A percentile compares a stretch with the other conserved stretches of the same genome.
These are phyloP conservation scores for Papilio gigon DNA, from an alignment of 2,888 invertebrate genomes.

Conservation along the genomic window DNA sequence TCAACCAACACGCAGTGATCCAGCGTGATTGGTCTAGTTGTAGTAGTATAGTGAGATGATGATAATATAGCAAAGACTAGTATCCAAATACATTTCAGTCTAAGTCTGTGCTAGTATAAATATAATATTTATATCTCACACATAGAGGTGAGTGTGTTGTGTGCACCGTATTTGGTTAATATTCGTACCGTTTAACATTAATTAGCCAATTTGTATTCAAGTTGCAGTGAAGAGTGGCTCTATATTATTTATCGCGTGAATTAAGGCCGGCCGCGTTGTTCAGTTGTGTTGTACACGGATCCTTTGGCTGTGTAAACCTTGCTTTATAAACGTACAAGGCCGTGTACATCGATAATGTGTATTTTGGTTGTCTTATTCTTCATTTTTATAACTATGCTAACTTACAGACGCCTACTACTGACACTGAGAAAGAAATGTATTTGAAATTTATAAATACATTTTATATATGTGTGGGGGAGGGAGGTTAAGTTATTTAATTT, in stretches of 20 bases:
- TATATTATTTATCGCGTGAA: conserved; percentile 73
- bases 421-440: no score
- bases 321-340: conserved; percentile 14
- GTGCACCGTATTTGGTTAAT: conserved; percentile 63
- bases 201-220: conserved; percentile 78
- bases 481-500: no score
- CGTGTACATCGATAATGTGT: not conserved
- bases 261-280: conserved; percentile 57
- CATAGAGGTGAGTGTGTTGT: conserved; percentile 49
- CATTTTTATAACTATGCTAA: not conserved
- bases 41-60: no score
- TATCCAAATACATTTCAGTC: conserved; percentile 48
- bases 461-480: no score
- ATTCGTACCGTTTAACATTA: conserved; percentile 72
- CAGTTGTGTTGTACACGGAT: conserved; percentile 48
- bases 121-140: conserved; percentile 50
- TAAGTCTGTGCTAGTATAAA: conserved; percentile 44
- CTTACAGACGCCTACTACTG: not conserved
- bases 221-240: conserved; percentile 72
- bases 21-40: no score
- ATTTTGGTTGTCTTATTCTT: not conserved
- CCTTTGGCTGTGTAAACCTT: conserved; percentile 1
- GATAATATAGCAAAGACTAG: no score
- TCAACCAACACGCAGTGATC: no score
- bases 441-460: no score